Conservation (phyloP, 2,888 invertebrate genomes). For the Scaptomyza flava region DNA sequence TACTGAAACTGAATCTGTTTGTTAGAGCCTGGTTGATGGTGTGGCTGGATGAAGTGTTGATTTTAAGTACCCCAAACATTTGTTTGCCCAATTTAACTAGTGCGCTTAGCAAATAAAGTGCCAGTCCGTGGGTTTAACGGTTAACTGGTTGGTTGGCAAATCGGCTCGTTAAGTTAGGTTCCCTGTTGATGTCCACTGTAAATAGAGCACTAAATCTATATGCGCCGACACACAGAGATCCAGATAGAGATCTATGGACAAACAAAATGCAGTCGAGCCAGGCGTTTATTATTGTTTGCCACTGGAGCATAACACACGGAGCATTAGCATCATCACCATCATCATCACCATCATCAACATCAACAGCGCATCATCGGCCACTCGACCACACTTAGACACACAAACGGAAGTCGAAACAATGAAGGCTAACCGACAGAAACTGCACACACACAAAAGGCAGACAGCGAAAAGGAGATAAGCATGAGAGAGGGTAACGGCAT, state of each 20-base stretch:
- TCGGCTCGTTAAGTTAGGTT: slow-evolving; percentile 29
- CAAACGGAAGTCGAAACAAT: slow-evolving; percentile 72
- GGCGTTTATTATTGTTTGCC: slow-evolving; percentile 74
- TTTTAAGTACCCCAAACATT: slow-evolving; percentile 55
- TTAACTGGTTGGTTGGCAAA: slow-evolving; percentile 8
- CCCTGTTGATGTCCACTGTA: slow-evolving; percentile 48
- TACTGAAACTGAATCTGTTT: slow-evolving; percentile 12
- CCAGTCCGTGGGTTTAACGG: slow-evolving; percentile 26
- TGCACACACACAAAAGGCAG: slow-evolving; percentile 23
- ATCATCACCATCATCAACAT: slow-evolving; percentile 32
- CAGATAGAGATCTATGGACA: slow-evolving; percentile 49
- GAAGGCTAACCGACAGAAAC: slow-evolving; percentile 52
- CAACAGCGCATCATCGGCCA: slow-evolving; percentile 51
- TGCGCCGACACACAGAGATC: slow-evolving; percentile 50
- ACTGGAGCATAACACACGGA: slow-evolving; percentile 45
- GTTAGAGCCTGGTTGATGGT: not conserved
- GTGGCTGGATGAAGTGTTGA: not conserved
- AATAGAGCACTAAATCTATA: slow-evolving; percentile 69
- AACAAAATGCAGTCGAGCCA: slow-evolving; percentile 50
- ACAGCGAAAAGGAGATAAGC: not conserved
- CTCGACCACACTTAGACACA: slow-evolving; percentile 26
- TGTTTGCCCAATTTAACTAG: slow-evolving; percentile 69
- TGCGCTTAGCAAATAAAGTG: slow-evolving; percentile 56
- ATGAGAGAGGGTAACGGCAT: slow-evolving; percentile 8
- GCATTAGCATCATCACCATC: slow-evolving; percentile 39